Base-by-base conservation (phyloP, 2,888 invertebrate species). In the Apamea epomidion region DNA sequence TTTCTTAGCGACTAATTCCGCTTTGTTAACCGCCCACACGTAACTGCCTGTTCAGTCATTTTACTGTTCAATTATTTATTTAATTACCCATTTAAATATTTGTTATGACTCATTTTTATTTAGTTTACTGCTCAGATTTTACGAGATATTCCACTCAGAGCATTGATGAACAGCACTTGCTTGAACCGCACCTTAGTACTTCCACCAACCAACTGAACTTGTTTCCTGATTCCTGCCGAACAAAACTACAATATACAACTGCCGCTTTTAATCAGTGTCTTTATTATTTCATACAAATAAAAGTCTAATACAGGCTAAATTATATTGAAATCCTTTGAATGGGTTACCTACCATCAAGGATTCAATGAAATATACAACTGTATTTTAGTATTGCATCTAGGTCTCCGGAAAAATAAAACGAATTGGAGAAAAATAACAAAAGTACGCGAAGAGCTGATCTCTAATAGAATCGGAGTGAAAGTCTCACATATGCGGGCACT, bases 401-500 rank as follows among this genome's bases (percentile, higher is more conserved):
- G 48, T 48, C 32, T 58, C 32, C n/a, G 4, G 68, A 18, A 62
- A 81, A 58, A 74, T 67, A 58, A 65, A 83, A 68, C 1, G 54
- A 42, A 58, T 69, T 64, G 16, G 62, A 84, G 42, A 51, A 80
- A 67, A 80, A 60, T 42, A 71, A 72, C 74, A 74, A 65, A 48
- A 74, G 45, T 29, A 48, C 14, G 29, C 18, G 42, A 65, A 62
- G 42, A 45, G 16, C 60, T 60, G 62, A 86, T 83, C 87, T 80
- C 32, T 62, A 85, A 85, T 83, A 72, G 83, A 74, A 85, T 86
- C 87, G 62, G 65, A 74, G 68, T 21, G 64, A 79, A 80, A 65
- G 75, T 73, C 8, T 45, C n/a, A 14, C 70, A 32, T 62, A n/a
- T 7, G 18, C 16, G 51, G 32, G 65, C 21, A 68, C 37, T 48